Base-by-base conservation (phyloP, 2,888 invertebrate genomes). In the Dryadula phaetusa region DNA sequence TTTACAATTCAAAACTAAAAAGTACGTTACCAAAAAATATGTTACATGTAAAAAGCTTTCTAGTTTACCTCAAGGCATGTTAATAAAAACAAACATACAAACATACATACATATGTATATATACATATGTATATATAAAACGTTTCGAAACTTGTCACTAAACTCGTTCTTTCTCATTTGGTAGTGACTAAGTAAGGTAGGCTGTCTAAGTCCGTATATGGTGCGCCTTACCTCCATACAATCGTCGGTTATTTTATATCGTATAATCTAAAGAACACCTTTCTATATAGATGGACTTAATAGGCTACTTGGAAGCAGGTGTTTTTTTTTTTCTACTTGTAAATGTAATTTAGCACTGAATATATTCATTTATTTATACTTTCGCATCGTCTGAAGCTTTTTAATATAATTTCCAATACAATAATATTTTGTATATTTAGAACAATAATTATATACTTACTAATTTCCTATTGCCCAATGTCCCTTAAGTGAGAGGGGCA, bases 231-330 rank as follows among this genome's bases (percentile, higher is more conserved):
- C 75, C 78, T 75, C 76, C 81, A 79, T 80, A 82, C 86, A 82
- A 83, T 83, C 82, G 82, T 79, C 80, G 81, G 77, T 79, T 81
- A 80, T 79, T 79, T 76, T 77, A 77, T 80, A 81, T 79, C 82
- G 80, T 81, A 70, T 80, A 74, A 76, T 76, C 72, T 74, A 76
- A 74, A 73, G 68, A 66, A 70, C 72, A 70, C 64, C 65, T 61
- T 70, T 53, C 69, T 71, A 68, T 71, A 67, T 66, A 68, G 54
- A 25, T 54, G 20, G 66, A 71, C 65, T 70, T 64, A 61, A 68
- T 62, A 64, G 69, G 63, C 58, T 42, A 54, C 63, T 62, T 62
- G 56, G 20, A 60, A 62, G 49, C 62, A 53, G 66, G 53, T 60
- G 66, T 46, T 60, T 49, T 60, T 34, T 65, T 47, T 58, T 16